A percentile compares a stretch with the other conserved stretches of the same genome.
phyloP scores from a whole-genome alignment of 2,113 vertebrate genomes.

The Oenanthe melanoleuca region DNA sequence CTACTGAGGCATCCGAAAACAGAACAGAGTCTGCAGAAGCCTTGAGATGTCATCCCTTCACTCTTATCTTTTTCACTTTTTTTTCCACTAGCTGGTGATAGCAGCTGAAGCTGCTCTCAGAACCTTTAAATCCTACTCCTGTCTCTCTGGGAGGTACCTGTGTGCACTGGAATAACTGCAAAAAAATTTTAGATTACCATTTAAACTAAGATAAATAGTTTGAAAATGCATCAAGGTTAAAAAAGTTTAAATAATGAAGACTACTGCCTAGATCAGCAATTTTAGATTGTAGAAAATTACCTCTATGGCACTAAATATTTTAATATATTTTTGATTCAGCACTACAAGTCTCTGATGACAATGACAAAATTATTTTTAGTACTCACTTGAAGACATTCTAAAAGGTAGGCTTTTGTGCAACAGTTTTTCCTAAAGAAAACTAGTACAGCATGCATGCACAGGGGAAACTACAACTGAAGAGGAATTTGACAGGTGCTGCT shows the following conservation, averaged over 20 bases:
- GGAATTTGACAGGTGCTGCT: slow-evolving; percentile 12
- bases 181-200: neutral
- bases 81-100: neutral
- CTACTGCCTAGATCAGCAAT: neutral
- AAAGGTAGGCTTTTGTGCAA: neutral
- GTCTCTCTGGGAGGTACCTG: neutral
- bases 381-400: neutral
- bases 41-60: neutral
- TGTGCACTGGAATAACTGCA: neutral
- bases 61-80: neutral
- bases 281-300: neutral
- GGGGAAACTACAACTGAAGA: neutral
- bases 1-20: neutral
- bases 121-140: neutral
- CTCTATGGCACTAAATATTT: neutral
- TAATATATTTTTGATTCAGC: slow-evolving; percentile 21
- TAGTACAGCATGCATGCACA: neutral
- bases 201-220: neutral
- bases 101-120: neutral
- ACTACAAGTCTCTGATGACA: neutral
- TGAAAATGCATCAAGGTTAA: neutral
- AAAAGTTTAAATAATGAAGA: neutral
- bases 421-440: neutral
- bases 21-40: neutral
- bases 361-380: slow-evolving; percentile 13